phyloP scores from a whole-genome alignment of 2,113 vertebrate genomes.

The Nanger granti region DNA sequence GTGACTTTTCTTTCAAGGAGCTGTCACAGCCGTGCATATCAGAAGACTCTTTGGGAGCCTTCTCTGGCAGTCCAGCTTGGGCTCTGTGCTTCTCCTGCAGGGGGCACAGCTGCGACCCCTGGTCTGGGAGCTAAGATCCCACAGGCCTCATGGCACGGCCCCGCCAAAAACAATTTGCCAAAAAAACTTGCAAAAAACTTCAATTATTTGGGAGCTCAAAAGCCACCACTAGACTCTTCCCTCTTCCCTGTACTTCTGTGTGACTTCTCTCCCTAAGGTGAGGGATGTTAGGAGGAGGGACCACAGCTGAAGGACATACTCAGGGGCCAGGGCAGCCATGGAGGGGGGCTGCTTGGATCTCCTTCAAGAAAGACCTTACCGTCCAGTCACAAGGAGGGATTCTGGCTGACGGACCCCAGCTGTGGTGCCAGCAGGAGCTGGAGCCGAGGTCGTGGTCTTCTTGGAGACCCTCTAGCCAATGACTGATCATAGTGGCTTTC shows the following conservation, averaged over 20 bases:
- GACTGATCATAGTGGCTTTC: too few species aligned
- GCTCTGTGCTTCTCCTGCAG: background rate
- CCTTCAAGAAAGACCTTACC: background rate
- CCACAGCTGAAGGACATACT: fast-evolving
- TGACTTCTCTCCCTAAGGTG: background rate
- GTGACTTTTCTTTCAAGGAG: background rate
- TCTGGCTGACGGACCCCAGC: background rate
- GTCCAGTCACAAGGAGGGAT: background rate
- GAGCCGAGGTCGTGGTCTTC: background rate
- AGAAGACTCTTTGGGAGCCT: background rate
- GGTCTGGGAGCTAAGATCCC: background rate
- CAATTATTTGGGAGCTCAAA: background rate
- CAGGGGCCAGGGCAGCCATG: background rate
- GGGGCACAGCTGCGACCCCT: background rate
- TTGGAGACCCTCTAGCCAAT: background rate
- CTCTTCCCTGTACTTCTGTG: background rate
- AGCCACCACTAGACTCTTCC: background rate
- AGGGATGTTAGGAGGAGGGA: background rate
- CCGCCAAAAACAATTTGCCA: fast-evolving
- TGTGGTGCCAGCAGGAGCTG: fast-evolving
- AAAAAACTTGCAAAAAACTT: too few species aligned
- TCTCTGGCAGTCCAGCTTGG: background rate
- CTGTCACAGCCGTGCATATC: background rate
- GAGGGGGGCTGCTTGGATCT: fast-evolving
- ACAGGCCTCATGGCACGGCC: background rate